Percentiles rank a stretch among this genome's conserved stretches.
These are phyloP conservation scores for Etheostoma perlongum DNA, from an alignment of 2,797 vertebrate genomes.

Conservation along the genomic window DNA sequence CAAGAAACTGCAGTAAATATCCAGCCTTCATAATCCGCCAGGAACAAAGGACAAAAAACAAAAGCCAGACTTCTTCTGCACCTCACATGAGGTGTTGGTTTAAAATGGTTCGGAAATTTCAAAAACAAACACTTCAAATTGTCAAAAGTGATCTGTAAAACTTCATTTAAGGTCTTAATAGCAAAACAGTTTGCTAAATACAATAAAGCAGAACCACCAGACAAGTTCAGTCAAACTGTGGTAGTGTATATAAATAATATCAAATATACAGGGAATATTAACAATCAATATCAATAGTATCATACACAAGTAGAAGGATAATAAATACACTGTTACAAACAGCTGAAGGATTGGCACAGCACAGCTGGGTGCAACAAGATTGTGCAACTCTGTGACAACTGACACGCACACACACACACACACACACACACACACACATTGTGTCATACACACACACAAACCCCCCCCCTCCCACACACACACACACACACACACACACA, in stretches of 20 bases:
- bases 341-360: conserved; percentile 86
- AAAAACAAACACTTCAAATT: conserved; percentile 59
- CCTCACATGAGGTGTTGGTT: conserved; percentile 80
- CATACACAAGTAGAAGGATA: conserved; percentile 87
- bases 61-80: conserved; percentile 74
- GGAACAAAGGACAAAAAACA: conserved; percentile 40
- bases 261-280: conserved; percentile 94
- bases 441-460: too few relatives aligned
- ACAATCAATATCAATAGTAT: conserved; percentile 84
- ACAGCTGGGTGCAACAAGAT: conserved; percentile 85
- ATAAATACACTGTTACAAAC: conserved; percentile 97
- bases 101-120: conserved; percentile 76
- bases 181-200: conserved; percentile 72
- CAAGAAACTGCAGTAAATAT: conserved; percentile 81
- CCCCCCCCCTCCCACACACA: conserved; percentile 16
- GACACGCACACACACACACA: conserved; percentile 23
- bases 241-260: conserved; percentile 95
- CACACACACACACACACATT: neutral
- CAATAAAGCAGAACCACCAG: conserved; percentile 88
- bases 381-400: conserved; percentile 75
- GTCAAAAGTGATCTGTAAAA: conserved; percentile 51
- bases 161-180: conserved; percentile 50
- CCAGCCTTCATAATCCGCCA: conserved; percentile 69
- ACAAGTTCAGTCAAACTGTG: conserved; percentile 79
- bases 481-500: too few relatives aligned